These are phyloP conservation scores for Podiceps cristatus DNA, from an alignment of 2,113 vertebrate genomes.

Conservation along the genomic window DNA sequence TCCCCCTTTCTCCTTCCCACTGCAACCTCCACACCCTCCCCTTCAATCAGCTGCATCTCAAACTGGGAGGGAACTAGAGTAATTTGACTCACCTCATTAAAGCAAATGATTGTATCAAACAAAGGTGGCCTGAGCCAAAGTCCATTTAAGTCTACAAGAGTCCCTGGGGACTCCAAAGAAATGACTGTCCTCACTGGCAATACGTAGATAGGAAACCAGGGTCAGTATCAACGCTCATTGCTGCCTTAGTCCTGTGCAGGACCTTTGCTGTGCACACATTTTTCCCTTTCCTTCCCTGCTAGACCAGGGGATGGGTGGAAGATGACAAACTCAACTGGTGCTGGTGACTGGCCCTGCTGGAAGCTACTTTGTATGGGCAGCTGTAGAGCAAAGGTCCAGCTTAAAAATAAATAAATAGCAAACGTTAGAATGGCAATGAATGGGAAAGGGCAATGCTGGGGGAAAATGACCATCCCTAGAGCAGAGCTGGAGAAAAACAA, in stretches of 20 bases:
- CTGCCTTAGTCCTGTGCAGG: not conserved
- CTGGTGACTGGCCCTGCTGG: not conserved
- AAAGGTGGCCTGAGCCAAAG: not conserved
- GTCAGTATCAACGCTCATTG: accelerated
- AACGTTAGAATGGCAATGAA: not conserved
- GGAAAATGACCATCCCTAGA: not conserved
- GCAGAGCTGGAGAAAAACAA: not conserved
- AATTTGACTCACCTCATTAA: not conserved
- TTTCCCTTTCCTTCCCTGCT: not conserved
- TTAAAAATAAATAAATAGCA: not conserved
- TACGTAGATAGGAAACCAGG: not conserved
- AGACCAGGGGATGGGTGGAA: too few relatives aligned
- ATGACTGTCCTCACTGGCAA: not conserved
- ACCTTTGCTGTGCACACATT: accelerated
- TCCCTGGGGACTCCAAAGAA: not conserved
- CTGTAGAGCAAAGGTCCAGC: not conserved
- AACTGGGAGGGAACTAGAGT: not conserved
- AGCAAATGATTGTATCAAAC: slow-evolving; percentile 15
- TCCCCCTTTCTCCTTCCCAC: not conserved
- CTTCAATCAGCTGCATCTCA: not conserved
- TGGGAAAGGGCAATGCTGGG: not conserved
- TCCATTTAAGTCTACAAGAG: not conserved
- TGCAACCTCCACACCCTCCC: not conserved
- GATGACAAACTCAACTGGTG: not conserved
- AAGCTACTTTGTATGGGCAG: not conserved